Percentiles rank a stretch among this genome's conserved stretches.
These are phyloP conservation scores for Capromys pilorides DNA, from an alignment of 2,797 vertebrate genomes.

Conservation along the genomic window DNA sequence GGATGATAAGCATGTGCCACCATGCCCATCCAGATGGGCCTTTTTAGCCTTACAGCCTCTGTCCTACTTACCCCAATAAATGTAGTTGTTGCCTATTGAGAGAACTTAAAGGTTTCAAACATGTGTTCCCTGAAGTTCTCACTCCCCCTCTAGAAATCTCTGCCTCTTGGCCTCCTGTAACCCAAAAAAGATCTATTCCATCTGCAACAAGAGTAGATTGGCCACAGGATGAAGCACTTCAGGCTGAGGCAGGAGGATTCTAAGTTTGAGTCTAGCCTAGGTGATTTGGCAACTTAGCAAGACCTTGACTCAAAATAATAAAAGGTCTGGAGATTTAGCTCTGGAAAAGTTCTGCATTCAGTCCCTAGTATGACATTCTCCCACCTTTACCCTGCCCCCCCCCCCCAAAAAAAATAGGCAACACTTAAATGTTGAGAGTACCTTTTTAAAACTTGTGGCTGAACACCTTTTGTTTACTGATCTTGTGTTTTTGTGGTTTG, in stretches of 20 bases:
- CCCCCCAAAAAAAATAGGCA: neutral
- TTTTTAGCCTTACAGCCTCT: neutral
- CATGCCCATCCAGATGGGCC: neutral
- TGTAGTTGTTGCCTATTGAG: neutral
- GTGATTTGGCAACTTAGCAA: neutral
- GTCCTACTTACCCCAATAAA: neutral
- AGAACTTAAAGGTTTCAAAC: constrained; percentile 26
- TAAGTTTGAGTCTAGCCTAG: neutral
- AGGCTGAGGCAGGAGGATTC: neutral
- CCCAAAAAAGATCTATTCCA: neutral
- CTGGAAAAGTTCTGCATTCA: neutral
- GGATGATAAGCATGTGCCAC: neutral
- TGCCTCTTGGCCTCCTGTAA: neutral
- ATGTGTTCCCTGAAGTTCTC: neutral
- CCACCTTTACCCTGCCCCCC: too few species aligned
- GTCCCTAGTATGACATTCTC: neutral
- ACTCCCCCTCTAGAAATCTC: constrained; percentile 17
- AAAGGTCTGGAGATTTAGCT: neutral
- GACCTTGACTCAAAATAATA: neutral
- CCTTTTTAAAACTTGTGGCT: neutral
- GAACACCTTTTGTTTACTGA: neutral
- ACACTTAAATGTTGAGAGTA: neutral
- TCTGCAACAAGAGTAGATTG: neutral
- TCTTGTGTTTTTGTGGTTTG: neutral
- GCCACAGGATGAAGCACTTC: neutral